These are phyloP conservation scores for Syrphus vitripennis DNA, from an alignment of 2,888 invertebrate genomes.

Conservation along the genomic window DNA sequence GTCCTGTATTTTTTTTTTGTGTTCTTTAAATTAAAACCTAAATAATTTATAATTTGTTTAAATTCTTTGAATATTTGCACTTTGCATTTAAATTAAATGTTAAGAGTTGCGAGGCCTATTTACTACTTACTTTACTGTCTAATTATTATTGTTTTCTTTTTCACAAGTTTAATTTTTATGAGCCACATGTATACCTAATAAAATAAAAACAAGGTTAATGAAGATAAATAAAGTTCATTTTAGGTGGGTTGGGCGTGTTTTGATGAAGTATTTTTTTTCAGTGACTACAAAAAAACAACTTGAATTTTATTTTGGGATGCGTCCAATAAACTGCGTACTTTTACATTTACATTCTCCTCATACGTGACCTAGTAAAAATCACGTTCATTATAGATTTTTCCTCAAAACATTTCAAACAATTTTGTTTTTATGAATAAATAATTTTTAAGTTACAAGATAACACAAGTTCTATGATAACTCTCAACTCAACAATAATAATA, in stretches of 20 bases:
- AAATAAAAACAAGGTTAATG: background rate
- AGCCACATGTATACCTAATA: background rate
- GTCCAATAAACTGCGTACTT: conserved; percentile 7
- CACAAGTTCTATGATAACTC: background rate
- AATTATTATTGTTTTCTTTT: background rate
- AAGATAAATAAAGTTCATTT: background rate
- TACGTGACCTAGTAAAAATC: background rate
- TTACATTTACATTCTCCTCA: background rate
- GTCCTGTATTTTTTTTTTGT: no score
- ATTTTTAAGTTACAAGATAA: background rate
- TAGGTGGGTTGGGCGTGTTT: background rate
- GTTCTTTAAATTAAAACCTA: no score
- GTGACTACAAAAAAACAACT: background rate
- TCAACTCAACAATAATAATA: background rate
- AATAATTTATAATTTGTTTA: no score
- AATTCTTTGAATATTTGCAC: background rate
- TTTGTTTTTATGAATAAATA: background rate
- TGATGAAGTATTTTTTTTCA: background rate
- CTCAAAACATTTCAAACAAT: background rate
- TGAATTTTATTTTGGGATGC: background rate
- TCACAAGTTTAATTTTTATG: background rate
- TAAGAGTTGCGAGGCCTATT: background rate
- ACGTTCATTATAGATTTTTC: conserved; percentile 6
- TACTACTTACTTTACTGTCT: background rate
- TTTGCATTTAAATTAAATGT: background rate